A percentile compares a stretch with the other conserved stretches of the same genome.
Evolutionary conservation across 2,113 vertebrate genomes (phyloP).

Genomic region (Fulica atra): DNA sequence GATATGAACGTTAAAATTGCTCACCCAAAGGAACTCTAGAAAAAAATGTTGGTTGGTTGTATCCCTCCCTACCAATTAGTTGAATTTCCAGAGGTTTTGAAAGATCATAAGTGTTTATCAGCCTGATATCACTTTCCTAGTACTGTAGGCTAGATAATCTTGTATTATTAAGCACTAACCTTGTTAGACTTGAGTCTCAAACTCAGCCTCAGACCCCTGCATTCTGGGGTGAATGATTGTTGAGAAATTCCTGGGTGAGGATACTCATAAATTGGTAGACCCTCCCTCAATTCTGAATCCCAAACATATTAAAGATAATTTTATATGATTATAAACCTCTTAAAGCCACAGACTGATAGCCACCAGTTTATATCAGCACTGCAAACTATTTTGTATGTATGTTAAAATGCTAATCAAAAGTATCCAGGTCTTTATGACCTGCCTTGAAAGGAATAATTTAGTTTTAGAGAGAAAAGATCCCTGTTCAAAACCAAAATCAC

Average conservation of each 20-base stretch:
- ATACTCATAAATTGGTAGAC: background rate
- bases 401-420: background rate
- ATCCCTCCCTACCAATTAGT: background rate
- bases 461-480: background rate
- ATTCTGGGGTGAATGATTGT: background rate
- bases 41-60: background rate
- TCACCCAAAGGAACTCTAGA: slow-evolving; percentile 13
- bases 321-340: background rate
- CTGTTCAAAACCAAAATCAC: background rate
- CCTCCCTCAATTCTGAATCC: background rate
- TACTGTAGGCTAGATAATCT: background rate
- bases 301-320: background rate
- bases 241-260: background rate
- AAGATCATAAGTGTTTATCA: background rate
- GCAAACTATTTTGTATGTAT: background rate
- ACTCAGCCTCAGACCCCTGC: background rate
- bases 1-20: slow-evolving; percentile 38
- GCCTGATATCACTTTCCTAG: background rate
- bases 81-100: slow-evolving; percentile 38
- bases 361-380: background rate
- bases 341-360: background rate
- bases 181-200: background rate
- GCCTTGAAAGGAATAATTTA: background rate
- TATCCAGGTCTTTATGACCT: background rate
- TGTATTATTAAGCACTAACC: background rate